Conservation (phyloP, 2,797 vertebrate species). For the Clarias platycephalus region DNA sequence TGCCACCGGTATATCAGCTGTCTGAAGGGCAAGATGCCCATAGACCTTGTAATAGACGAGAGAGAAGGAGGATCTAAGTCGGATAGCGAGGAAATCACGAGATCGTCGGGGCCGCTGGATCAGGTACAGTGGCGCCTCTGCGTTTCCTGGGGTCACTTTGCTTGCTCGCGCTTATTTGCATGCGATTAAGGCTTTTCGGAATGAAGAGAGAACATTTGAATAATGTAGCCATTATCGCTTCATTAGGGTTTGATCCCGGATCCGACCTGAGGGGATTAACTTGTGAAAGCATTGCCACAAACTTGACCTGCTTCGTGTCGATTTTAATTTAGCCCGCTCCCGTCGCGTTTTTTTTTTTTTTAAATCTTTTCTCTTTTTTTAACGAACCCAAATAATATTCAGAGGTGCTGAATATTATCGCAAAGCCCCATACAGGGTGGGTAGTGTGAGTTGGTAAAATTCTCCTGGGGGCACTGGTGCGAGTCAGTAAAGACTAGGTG, state of each 20-base stretch:
- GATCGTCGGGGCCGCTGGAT: slow-evolving; percentile 94
- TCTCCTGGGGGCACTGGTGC: slow-evolving; percentile 76
- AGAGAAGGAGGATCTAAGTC: slow-evolving; percentile 98
- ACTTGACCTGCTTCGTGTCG: slow-evolving; percentile 95
- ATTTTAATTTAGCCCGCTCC: slow-evolving; percentile 88
- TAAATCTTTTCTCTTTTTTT: slow-evolving; percentile 63
- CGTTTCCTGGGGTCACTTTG: slow-evolving; percentile 77
- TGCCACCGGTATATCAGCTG: slow-evolving; percentile 99
- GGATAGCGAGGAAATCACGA: slow-evolving; percentile 98
- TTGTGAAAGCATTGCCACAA: slow-evolving; percentile 89
- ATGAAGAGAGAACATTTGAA: slow-evolving; percentile 84
- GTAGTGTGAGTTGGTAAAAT: slow-evolving; percentile 59
- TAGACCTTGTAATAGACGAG: slow-evolving; percentile 99
- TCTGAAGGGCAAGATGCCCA: slow-evolving; percentile 99
- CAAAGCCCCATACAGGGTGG: slow-evolving; percentile 59
- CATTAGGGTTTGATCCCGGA: slow-evolving; percentile 93
- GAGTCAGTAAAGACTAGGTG: slow-evolving; percentile 54
- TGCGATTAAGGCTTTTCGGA: slow-evolving; percentile 95
- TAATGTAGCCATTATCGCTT: slow-evolving; percentile 98
- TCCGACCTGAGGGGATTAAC: slow-evolving; percentile 93
- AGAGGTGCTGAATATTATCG: slow-evolving; percentile 63
- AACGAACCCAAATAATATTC: slow-evolving; percentile 68
- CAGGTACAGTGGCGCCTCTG: slow-evolving; percentile 80
- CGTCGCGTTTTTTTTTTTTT: slow-evolving; percentile 68
- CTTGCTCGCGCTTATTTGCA: slow-evolving; percentile 92